Percentiles rank a stretch among this genome's conserved stretches.
phyloP scores from a whole-genome alignment of 2,888 invertebrate species.

The Flabesymbios commensalis region DNA sequence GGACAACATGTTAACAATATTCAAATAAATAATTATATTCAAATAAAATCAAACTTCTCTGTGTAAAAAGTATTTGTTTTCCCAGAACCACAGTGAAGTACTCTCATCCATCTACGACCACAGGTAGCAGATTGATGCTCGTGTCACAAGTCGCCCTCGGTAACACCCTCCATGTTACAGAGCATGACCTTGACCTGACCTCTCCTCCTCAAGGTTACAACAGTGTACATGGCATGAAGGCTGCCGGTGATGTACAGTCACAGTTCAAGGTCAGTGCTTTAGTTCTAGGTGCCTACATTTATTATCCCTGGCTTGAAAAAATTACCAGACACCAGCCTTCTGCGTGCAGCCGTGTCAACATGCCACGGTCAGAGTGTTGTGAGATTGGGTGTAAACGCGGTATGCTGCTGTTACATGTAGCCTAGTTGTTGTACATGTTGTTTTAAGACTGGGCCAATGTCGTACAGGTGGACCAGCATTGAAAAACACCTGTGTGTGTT shows the following conservation, averaged over 20 bases:
- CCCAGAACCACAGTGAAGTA: slow-evolving; percentile 44
- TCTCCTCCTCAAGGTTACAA: slow-evolving; percentile 52
- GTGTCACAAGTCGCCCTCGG: slow-evolving; percentile 55
- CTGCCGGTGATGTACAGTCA: slow-evolving; percentile 34
- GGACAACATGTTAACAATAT: not conserved
- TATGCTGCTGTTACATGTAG: too few species aligned
- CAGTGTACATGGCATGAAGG: slow-evolving; percentile 55
- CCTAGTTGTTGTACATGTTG: too few species aligned
- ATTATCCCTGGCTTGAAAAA: too few species aligned
- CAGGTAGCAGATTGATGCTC: slow-evolving; percentile 50
- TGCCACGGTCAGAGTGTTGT: too few species aligned
- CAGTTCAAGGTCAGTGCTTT: slow-evolving; percentile 44
- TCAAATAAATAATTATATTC: not conserved
- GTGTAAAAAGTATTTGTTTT: slow-evolving; percentile 16
- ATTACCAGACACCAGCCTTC: too few species aligned
- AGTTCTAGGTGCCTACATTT: too few species aligned
- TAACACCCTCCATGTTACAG: slow-evolving; percentile 36
- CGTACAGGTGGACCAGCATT: too few species aligned
- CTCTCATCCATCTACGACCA: slow-evolving; percentile 44
- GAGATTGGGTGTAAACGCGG: too few species aligned
- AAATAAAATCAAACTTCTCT: not conserved
- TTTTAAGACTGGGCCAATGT: too few species aligned
- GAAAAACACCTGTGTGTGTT: too few species aligned
- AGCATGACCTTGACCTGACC: slow-evolving; percentile 35
- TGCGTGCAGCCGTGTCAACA: too few species aligned